phyloP scores from a whole-genome alignment of 2,888 invertebrate genomes.

The Furcula furcula region DNA sequence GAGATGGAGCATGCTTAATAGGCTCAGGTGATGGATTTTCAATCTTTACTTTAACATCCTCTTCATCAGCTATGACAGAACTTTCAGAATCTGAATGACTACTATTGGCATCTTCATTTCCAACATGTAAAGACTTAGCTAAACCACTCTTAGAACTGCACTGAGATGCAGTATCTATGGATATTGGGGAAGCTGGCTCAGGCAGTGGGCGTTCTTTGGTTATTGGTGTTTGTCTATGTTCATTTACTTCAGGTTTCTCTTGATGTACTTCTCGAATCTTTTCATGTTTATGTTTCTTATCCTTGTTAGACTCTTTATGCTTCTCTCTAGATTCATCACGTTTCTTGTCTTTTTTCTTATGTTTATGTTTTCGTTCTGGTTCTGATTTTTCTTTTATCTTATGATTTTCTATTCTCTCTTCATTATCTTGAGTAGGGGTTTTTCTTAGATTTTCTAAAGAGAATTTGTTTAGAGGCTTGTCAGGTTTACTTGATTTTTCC shows the following conservation, averaged over 20 bases:
- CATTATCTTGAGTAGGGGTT: constrained; percentile 65
- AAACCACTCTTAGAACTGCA: constrained; percentile 75
- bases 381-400: constrained; percentile 78
- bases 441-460: constrained; percentile 74
- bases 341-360: constrained; percentile 85
- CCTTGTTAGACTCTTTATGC: constrained; percentile 79
- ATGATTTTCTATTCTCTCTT: constrained; percentile 56
- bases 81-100: constrained; percentile 74
- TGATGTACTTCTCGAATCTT: constrained; percentile 69
- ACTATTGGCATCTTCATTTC: constrained; percentile 61
- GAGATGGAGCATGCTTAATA: constrained; percentile 49
- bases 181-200: constrained; percentile 72
- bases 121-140: constrained; percentile 56
- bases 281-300: constrained; percentile 80
- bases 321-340: constrained; percentile 83
- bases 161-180: constrained; percentile 75
- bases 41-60: constrained; percentile 61
- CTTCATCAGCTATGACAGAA: constrained; percentile 68
- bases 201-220: constrained; percentile 61
- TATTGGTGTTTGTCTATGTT: constrained; percentile 65
- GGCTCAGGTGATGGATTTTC: constrained; percentile 61
- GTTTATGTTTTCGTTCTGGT: constrained; percentile 81
- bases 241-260: constrained; percentile 75
- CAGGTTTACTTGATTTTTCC: constrained; percentile 63
- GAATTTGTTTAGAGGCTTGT: constrained; percentile 70